Base-by-base conservation (phyloP, 2,797 vertebrate species). In the Pteropus rufus region DNA sequence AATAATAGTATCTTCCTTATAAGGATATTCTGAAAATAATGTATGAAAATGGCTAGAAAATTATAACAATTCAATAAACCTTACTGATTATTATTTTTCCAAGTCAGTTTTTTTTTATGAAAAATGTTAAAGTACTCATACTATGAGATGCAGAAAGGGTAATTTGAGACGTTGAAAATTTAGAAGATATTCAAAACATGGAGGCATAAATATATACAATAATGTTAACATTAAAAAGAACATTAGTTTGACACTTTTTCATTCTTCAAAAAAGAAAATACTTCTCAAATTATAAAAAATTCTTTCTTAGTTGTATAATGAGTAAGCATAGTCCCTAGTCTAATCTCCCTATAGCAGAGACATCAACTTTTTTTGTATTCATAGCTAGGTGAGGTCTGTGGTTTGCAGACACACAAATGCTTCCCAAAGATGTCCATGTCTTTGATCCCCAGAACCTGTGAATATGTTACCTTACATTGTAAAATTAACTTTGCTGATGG, bases 181-280 rank as follows among this genome's bases (percentile, higher is more conserved):
- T 89, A 76, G 44, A 79, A 95, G 15, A 15, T 12, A 75, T 70
- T 77, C 14, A 83, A 90, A 92, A 89, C 64, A 72, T 72, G 54
- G 84, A 85, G n/a, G 7, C 23, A 52, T 79, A 69, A 56, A 36
- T 79, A 72, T 34, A 56, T 31, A 60, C 5, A 65, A 34, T 7
- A 70, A 72, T 73, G 34, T 54, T 93, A 65, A 77, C 39, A 39
- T 65, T 84, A 85, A 90, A 21, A 56, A 39, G 2, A 49, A 60
- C 16, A 29, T 9, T 26, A 54, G 31, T 91, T 46, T 19, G 62
- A 56, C 0, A 21, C 31, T 54, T n/a, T 93, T 85, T 89, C 26
- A 65, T 91, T 91, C 31, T 75, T 90, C 9, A 44, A 81, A 69
- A 95, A 46, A 89, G 36, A 85, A 81, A 94, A 82, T 18, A 56